Evolutionary conservation across 2,113 vertebrate genomes (phyloP).

Genomic region (Cottus gobio): DNA sequence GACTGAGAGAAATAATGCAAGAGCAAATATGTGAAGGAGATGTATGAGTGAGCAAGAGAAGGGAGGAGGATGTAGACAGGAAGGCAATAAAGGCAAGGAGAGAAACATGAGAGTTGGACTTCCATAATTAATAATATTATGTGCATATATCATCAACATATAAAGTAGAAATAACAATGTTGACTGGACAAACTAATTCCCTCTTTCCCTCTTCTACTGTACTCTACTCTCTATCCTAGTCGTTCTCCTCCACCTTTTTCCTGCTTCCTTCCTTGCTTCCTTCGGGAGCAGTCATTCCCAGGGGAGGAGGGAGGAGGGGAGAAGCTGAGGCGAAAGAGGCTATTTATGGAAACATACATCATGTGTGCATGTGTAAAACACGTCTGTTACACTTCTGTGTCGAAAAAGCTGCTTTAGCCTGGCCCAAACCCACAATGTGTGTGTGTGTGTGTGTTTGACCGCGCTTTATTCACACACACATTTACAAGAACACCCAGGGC

Average conservation of each 20-base stretch:
- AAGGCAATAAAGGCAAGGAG: neutral
- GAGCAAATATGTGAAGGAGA: constrained; percentile 23
- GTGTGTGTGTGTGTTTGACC: constrained; percentile 19
- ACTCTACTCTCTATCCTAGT: neutral
- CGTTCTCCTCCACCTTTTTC: constrained; percentile 37
- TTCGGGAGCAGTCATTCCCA: constrained; percentile 39
- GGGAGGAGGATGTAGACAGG: constrained; percentile 9
- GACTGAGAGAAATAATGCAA: constrained; percentile 1
- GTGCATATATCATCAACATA: neutral
- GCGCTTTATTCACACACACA: constrained; percentile 31
- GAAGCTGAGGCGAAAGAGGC: constrained; percentile 1
- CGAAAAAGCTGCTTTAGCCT: neutral
- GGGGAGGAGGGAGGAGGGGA: constrained; percentile 7
- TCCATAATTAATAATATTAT: neutral
- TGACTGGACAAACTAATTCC: neutral
- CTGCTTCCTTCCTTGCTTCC: constrained; percentile 24
- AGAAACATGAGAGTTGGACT: neutral
- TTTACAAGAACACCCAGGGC: constrained; percentile 47
- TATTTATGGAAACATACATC: constrained; percentile 54
- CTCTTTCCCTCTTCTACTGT: neutral
- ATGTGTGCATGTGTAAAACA: constrained; percentile 17
- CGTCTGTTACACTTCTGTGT: neutral
- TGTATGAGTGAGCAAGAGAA: constrained; percentile 13
- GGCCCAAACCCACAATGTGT: neutral
- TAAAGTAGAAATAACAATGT: neutral